Conservation (phyloP, 2,113 vertebrate species). For the Pluvialis apricaria region DNA sequence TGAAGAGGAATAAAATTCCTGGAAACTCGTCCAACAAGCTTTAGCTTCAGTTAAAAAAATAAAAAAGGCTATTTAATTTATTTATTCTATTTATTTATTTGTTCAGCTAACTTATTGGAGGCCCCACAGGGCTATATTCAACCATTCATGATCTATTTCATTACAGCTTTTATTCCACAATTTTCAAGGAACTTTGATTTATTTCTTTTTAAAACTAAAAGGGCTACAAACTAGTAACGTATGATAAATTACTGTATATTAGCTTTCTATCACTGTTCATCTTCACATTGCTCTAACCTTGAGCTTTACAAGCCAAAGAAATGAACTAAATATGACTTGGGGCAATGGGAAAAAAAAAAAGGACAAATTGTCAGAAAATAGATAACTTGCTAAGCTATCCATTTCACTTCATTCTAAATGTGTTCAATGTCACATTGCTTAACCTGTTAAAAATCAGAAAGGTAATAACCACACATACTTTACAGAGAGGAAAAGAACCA, state of each 20-base stretch:
- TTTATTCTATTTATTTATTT: not conserved
- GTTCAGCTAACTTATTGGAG: not conserved
- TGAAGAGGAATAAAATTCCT: not conserved
- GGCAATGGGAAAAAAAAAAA: not conserved
- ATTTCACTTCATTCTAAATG: not conserved
- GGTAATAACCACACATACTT: not conserved
- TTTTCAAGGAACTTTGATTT: not conserved
- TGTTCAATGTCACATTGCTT: not conserved
- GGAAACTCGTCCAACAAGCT: not conserved
- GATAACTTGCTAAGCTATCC: not conserved
- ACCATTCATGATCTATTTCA: not conserved
- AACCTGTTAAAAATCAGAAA: not conserved
- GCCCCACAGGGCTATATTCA: not conserved
- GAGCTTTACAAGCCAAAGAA: not conserved
- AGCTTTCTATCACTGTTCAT: not conserved
- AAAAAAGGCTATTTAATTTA: not conserved
- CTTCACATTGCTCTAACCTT: slow-evolving; percentile 27
- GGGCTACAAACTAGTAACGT: not conserved
- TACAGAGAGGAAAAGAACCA: not conserved
- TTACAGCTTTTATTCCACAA: not conserved
- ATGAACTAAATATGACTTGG: not conserved
- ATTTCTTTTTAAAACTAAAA: not conserved
- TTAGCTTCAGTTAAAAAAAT: not conserved
- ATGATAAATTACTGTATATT: not conserved
- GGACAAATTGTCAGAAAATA: not conserved